A percentile compares a stretch with the other conserved stretches of the same genome.
phyloP scores from a whole-genome alignment of 2,113 vertebrate genomes.

The Cervus canadensis region DNA sequence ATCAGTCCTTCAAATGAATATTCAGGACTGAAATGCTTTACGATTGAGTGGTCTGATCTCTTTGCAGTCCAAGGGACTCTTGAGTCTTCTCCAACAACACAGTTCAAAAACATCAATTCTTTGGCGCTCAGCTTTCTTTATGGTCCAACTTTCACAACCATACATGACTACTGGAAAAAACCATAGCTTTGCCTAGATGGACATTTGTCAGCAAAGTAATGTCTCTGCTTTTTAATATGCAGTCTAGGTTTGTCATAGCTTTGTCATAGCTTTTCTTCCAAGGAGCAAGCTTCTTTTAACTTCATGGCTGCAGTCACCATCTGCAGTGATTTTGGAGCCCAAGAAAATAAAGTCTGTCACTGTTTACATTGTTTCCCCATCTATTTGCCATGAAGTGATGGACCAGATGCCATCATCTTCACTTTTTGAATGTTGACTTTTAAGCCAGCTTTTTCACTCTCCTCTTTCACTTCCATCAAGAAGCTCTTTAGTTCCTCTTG shows the following conservation, averaged over 20 bases:
- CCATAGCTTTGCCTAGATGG: not conserved
- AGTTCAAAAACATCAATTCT: not conserved
- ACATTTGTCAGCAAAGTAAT: not conserved
- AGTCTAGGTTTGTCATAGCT: not conserved
- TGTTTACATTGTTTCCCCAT: not conserved
- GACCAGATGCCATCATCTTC: not conserved
- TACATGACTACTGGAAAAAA: not conserved
- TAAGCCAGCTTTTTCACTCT: not conserved
- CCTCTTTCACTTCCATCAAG: not conserved
- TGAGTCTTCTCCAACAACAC: not conserved
- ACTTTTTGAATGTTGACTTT: not conserved
- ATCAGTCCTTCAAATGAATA: not conserved
- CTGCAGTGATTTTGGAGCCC: not conserved
- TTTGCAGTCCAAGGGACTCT: not conserved
- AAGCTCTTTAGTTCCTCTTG: not conserved
- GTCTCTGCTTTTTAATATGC: not conserved
- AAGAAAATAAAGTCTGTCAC: not conserved
- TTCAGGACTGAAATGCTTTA: not conserved
- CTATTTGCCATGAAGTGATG: not conserved
- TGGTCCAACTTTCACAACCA: not conserved
- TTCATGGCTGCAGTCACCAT: not conserved
- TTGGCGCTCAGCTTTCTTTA: not conserved
- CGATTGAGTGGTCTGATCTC: not conserved
- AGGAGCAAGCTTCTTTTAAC: not conserved
- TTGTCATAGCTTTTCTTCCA: not conserved